Evolutionary conservation across 2,113 vertebrate genomes (phyloP), one percentile per base, ranked within the genome.

Genomic region (Stercorarius parasiticus): DNA sequence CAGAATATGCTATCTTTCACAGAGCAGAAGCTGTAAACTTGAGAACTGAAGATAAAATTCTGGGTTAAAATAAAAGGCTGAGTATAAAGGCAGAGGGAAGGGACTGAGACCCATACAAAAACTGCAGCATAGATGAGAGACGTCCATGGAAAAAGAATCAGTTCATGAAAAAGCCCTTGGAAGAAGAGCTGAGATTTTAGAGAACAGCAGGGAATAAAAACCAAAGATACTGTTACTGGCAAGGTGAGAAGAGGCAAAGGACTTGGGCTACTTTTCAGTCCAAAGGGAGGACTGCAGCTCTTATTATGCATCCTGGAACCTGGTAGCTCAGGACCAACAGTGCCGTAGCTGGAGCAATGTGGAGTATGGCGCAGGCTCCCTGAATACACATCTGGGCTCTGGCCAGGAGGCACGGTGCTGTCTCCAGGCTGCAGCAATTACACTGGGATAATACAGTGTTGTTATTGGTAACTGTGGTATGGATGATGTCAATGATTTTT

Each of bases 371-470:
- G 20, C 29, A 76, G 93, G 62, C 61, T 65, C 80, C 66, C 72
- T 20, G 62, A 40, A 64, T 1, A 52, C 10, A 2, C 8, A 58
- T 20, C 58, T 10, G 19, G 59, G 69, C 73, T 85, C 73, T 71
- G 73, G 64, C 52, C 74, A 69, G 34, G 64, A 76, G 66, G 49
- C 56, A 69, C 2, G 0, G 58, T 7, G 82, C 86, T 88, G 79
- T 70, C 61, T 69, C 82, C 86, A 96, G 74, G 82, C 88, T 88
- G 56, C 88, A 69, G 82, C 92, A 82, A 72, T 82, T n/a, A 85
- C 85, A 42, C 65, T 15, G 70, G 85, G 36, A 55, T 67, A 82
- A 82, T 43, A 45, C 65, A 90, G 88, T 78, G 90, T 82, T 87
- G 90, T 93, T 94, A 78, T 8, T 82, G 87, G 90, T 78, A 93